Percentiles rank a stretch among this genome's conserved stretches.
Conservation (phyloP, 1,140 invertebrate genomes). For the Zophobas atratus region DNA sequence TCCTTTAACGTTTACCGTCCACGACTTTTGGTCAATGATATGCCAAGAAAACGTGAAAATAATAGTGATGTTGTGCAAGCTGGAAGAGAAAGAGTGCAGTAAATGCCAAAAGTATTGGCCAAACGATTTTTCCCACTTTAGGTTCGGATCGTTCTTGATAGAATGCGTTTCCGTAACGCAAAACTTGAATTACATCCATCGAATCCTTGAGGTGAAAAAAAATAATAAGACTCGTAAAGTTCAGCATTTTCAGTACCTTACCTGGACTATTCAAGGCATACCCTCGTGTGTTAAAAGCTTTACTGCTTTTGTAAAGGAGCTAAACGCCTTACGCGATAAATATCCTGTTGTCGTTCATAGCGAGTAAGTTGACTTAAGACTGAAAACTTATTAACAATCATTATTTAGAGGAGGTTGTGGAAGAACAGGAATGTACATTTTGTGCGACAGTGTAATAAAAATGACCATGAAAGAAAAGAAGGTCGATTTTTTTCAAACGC, state of each 20-base stretch:
- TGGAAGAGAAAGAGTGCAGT: conserved; percentile 79
- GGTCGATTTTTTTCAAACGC: no score
- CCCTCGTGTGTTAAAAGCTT: conserved; percentile 72
- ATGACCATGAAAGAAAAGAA: no score
- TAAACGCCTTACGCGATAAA: not conserved
- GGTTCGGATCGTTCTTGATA: conserved; percentile 63
- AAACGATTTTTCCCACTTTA: conserved; percentile 66
- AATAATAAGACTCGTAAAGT: conserved; percentile 67
- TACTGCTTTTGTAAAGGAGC: conserved; percentile 69
- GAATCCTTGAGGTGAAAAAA: conserved; percentile 70
- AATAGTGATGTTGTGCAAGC: conserved; percentile 85
- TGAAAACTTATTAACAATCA: not conserved
- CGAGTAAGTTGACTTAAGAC: not conserved
- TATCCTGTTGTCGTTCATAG: not conserved
- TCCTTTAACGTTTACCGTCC: conserved; percentile 78
- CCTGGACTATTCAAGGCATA: conserved; percentile 76
- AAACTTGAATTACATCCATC: conserved; percentile 68
- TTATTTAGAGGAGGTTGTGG: not conserved
- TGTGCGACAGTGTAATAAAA: no score
- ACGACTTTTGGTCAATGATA: conserved; percentile 87
- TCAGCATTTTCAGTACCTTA: conserved; percentile 69
- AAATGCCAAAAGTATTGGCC: conserved; percentile 78
- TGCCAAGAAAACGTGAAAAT: conserved; percentile 79
- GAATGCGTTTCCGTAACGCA: conserved; percentile 65
- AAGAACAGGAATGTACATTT: not conserved